Percentiles rank a stretch among this genome's conserved stretches.
These are phyloP conservation scores for Centropyge bicolor DNA, from an alignment of 2,797 vertebrate species.

Conservation along the genomic window DNA sequence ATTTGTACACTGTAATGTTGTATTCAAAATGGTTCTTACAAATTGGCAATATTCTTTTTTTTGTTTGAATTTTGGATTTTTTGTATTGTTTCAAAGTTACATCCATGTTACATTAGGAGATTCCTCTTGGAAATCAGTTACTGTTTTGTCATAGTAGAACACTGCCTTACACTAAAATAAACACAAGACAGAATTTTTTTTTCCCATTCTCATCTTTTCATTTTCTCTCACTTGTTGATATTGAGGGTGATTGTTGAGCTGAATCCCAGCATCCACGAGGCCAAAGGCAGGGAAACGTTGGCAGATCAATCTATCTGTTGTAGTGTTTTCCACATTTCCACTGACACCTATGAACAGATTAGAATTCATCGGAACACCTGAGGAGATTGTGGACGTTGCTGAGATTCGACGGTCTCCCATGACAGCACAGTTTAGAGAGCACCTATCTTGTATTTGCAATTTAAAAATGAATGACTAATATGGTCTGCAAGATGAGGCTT, in stretches of 20 bases:
- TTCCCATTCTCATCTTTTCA: constrained; percentile 4
- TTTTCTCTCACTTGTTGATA: neutral
- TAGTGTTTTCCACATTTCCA: neutral
- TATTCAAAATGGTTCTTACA: constrained; percentile 54
- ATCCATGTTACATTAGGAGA: constrained; percentile 39
- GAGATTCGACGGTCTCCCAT: neutral
- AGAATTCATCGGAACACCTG: neutral
- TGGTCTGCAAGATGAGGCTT: neutral
- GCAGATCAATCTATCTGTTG: neutral
- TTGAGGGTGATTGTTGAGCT: neutral
- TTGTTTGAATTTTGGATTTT: neutral
- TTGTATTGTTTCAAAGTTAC: constrained; percentile 38
- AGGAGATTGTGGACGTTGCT: neutral
- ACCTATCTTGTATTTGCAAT: neutral
- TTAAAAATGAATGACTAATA: neutral
- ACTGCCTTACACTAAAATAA: constrained; percentile 82
- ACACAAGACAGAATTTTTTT: constrained; percentile 37
- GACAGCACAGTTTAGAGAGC: neutral
- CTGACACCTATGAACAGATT: neutral
- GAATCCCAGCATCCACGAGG: neutral
- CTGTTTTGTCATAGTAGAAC: constrained; percentile 69
- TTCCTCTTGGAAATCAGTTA: constrained; percentile 54
- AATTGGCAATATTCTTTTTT: constrained; percentile 36
- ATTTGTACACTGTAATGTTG: constrained; percentile 68
- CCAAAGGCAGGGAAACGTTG: neutral